These are phyloP conservation scores for Cecropterus lyciades DNA, from an alignment of 1,140 invertebrate species.

Conservation along the genomic window DNA sequence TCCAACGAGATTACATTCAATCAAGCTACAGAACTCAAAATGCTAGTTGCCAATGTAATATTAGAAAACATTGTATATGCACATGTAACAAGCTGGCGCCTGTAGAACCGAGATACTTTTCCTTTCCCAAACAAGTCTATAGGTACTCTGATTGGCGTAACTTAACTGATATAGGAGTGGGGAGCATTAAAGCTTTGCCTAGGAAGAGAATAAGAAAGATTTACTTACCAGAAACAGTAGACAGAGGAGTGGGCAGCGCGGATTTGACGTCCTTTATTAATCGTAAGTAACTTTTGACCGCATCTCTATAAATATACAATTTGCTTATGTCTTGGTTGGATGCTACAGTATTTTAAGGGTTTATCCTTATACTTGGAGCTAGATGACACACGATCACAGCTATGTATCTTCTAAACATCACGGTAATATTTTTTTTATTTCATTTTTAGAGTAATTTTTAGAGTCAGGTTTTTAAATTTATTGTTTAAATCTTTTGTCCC, in stretches of 20 bases:
- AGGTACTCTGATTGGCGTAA: conserved; percentile 47
- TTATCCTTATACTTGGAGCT: too few relatives aligned
- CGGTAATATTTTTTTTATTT: too few relatives aligned
- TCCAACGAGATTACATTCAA: conserved; percentile 29
- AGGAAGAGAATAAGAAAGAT: conserved; percentile 54
- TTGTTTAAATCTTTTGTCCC: too few relatives aligned
- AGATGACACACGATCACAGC: too few relatives aligned
- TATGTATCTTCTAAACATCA: too few relatives aligned
- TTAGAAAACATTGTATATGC: conserved; percentile 47
- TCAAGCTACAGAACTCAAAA: conserved; percentile 38
- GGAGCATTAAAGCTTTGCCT: conserved; percentile 50
- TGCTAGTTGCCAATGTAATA: conserved; percentile 53
- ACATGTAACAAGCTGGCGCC: conserved; percentile 48
- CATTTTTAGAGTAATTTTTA: too few relatives aligned
- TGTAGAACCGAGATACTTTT: conserved; percentile 47
- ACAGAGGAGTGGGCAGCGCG: conserved; percentile 55
- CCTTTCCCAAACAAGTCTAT: conserved; percentile 43
- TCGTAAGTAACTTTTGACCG: conserved; percentile 50
- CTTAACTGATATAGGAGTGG: conserved; percentile 56
- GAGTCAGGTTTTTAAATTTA: too few relatives aligned
- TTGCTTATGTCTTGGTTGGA: too few relatives aligned
- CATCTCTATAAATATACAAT: too few relatives aligned
- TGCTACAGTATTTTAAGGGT: too few relatives aligned
- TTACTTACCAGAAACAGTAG: conserved; percentile 59
- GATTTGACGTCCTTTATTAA: conserved; percentile 40